Evolutionary conservation across 1,140 invertebrate species (phyloP).

Genomic region (Zelostemma sp.): DNA sequence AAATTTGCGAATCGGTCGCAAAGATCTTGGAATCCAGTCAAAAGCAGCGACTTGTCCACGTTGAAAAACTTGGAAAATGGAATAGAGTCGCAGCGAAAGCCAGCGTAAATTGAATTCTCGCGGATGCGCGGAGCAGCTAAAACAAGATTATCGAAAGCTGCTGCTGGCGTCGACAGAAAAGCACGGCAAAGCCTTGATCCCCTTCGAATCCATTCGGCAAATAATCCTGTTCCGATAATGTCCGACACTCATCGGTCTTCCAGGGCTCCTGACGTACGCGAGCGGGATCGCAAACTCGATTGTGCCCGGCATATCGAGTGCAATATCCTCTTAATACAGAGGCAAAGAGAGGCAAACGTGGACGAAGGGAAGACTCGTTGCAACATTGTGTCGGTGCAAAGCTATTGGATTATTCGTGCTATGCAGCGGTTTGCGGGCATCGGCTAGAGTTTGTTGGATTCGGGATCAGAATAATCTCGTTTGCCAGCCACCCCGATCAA

Average conservation of each 20-base stretch:
- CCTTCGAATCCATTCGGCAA: slow-evolving; percentile 24
- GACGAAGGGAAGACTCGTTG: slow-evolving; percentile 26
- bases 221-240: slow-evolving; percentile 14
- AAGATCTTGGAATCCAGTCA: too few species aligned
- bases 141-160: slow-evolving; percentile 14
- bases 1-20: too few species aligned
- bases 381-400: slow-evolving; percentile 40
- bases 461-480: slow-evolving; percentile 71
- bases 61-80: too few species aligned
- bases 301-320: slow-evolving; percentile 36
- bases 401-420: slow-evolving; percentile 67
- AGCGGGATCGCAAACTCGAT: slow-evolving; percentile 31
- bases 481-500: slow-evolving; percentile 63
- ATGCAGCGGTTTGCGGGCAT: slow-evolving; percentile 65
- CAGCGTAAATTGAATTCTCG: neutral
- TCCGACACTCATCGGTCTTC: slow-evolving; percentile 61
- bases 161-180: slow-evolving; percentile 21
- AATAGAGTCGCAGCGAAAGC: too few species aligned
- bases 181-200: slow-evolving; percentile 23
- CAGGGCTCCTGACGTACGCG: slow-evolving; percentile 17
- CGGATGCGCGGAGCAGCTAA: neutral
- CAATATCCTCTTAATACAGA: slow-evolving; percentile 44
- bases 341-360: slow-evolving; percentile 14
- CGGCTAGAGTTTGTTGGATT: slow-evolving; percentile 68
- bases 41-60: too few species aligned